phyloP scores from a whole-genome alignment of 2,797 vertebrate species.

The Melanotaenia nigrans region DNA sequence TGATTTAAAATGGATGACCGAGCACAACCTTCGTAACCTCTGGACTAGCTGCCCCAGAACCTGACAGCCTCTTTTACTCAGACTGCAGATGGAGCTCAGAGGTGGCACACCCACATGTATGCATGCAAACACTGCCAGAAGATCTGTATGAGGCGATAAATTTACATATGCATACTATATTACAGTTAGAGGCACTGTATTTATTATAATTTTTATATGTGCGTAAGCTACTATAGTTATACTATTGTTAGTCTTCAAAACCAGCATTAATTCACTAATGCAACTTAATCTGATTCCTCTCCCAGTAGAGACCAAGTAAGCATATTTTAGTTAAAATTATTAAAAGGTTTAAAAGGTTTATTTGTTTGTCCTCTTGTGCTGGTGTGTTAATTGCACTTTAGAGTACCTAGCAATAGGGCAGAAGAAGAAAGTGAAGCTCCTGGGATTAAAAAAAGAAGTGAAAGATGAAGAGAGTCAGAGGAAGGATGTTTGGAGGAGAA shows the following conservation, averaged over 20 bases:
- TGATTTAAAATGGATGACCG: conserved; percentile 82
- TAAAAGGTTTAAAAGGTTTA: conserved; percentile 34
- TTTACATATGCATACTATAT: conserved; percentile 26
- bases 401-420: conserved; percentile 16
- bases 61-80: conserved; percentile 57
- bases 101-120: conserved; percentile 38
- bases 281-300: neutral
- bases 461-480: conserved; percentile 30
- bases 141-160: conserved; percentile 11
- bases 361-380: conserved; percentile 43
- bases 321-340: conserved; percentile 33
- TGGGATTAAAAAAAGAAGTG: conserved; percentile 41
- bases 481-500: neutral
- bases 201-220: neutral
- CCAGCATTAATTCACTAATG: neutral
- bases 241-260: neutral
- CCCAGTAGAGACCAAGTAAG: conserved; percentile 18
- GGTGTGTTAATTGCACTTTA: conserved; percentile 46
- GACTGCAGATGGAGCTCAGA: conserved; percentile 51
- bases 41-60: conserved; percentile 60
- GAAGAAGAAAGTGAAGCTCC: conserved; percentile 34
- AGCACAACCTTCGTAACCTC: conserved; percentile 72
- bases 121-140: conserved; percentile 22
- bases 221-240: neutral
- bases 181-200: neutral